Conservation (phyloP, 1,140 invertebrate genomes). For the Papilio glaucus region DNA sequence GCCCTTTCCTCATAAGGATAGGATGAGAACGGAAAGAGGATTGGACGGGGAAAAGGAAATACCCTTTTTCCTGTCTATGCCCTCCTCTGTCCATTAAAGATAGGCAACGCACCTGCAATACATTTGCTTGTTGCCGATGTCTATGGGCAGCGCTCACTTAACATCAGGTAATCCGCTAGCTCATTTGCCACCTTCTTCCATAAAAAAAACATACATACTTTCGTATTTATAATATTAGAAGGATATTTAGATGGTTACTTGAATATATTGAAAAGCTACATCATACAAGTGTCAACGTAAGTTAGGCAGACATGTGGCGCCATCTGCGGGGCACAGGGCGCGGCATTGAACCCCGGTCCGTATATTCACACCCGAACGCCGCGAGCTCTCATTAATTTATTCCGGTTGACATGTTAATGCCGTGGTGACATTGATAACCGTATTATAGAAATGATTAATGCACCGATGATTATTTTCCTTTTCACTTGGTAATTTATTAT, state of each 20-base stretch:
- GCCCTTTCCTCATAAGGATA: no score
- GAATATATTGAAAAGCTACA: neutral
- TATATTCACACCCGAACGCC: neutral
- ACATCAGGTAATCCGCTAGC: no score
- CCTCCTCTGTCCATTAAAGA: no score
- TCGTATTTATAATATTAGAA: no score
- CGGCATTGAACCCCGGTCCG: slow-evolving; percentile 41
- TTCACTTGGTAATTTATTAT: slow-evolving; percentile 5
- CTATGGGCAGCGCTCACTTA: no score
- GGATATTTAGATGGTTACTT: neutral
- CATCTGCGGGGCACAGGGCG: slow-evolving; percentile 46
- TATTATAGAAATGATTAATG: slow-evolving; percentile 27
- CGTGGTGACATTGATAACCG: slow-evolving; percentile 21
- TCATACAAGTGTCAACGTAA: neutral
- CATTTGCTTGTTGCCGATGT: no score
- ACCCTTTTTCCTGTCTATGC: no score
- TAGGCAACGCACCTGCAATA: no score
- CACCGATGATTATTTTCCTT: slow-evolving; percentile 22
- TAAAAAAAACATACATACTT: no score
- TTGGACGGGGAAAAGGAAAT: no score
- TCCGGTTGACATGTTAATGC: slow-evolving; percentile 13
- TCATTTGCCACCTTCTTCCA: no score
- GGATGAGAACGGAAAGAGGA: no score
- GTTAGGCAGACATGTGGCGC: slow-evolving; percentile 39
- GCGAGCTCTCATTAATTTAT: slow-evolving; percentile 8